Base-by-base conservation (phyloP, 2,113 vertebrate species). In the Notechis scutatus region DNA sequence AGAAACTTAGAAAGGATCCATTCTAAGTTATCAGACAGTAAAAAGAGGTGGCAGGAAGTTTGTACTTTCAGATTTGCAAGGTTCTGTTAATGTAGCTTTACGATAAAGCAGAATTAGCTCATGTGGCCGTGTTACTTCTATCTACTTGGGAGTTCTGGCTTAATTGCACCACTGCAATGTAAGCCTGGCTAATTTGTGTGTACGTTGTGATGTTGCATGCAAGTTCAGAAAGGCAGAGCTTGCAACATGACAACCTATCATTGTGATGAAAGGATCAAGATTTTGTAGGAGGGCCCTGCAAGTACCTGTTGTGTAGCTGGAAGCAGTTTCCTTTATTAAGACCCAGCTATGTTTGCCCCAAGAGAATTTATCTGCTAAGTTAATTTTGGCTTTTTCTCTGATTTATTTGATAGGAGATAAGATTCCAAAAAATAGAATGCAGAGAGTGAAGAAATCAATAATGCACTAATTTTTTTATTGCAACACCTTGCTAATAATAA, bases 401-500 rank as follows among this genome's bases (percentile, higher is more conserved):
- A n/a, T 26, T 94, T 4, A 0, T 0, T 10, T 92, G 69, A 59
- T n/a, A 3, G 0, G 1, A 45, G 3, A 10, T 54, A 12, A 57
- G 54, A 45, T 55, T 5, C 91, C 4, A 34, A 81, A 85, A 92
- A 6, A 74, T 50, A 69, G 61, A n/a, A 12, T 64, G 5, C 50
- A 0, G 23, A 91, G 54, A 14, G 39, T 57, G 45, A n/a, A 85
- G 81, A 94, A 95, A 92, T 94, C 88, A 74, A 88, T 90, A 87
- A 56, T 12, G 69, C 94, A 47, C 42, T 95, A 91, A 91, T 45
- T 88, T 1, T 81, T 81, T 45, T 15, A 93, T 95, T 93, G 85
- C 85, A 94, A 74, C 85, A 94, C 92, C 94, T 92, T 18, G 59
- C 92, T 95, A 93, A 94, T 94, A 90, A 94, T 61, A 95, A 94